Conservation (phyloP, 2,888 invertebrate genomes). For the Pilophorus perplexus region DNA sequence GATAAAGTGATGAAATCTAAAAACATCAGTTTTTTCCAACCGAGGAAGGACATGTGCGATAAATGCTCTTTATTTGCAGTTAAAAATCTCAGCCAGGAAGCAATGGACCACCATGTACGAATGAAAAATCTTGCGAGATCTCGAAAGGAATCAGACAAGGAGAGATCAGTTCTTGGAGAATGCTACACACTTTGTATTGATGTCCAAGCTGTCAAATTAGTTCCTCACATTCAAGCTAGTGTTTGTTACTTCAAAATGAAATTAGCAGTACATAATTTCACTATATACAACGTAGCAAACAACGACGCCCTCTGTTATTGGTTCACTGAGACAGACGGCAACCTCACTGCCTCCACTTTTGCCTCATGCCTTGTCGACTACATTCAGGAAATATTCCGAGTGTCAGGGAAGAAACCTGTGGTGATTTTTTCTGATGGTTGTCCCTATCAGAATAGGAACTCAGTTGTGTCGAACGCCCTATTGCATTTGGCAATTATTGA, state of each 20-base stretch:
- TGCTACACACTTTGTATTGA: constrained; percentile 20
- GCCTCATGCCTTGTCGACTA: constrained; percentile 3
- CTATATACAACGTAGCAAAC: constrained; percentile 19
- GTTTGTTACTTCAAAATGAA: constrained; percentile 11
- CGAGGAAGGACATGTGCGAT: constrained; percentile 14
- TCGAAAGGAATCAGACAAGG: constrained; percentile 32
- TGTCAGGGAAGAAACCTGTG: constrained; percentile 2
- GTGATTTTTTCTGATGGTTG: constrained; percentile 20
- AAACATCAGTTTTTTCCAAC: constrained; percentile 3
- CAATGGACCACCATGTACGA: constrained; percentile 19
- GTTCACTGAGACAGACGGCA: constrained; percentile 16
- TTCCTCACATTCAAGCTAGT: constrained; percentile 16
- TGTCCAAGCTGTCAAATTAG: constrained; percentile 21
- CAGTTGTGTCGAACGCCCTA: constrained; percentile 16
- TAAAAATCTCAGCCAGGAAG: constrained; percentile 18
- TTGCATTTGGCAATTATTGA: constrained; percentile 13
- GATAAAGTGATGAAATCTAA: constrained; percentile 3
- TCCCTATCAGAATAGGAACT: constrained; percentile 10
- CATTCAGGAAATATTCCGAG: constrained; percentile 3
- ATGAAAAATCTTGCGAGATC: constrained; percentile 13
- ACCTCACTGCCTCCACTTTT: constrained; percentile 24
- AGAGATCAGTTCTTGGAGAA: constrained; percentile 13
- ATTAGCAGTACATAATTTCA: constrained; percentile 18
- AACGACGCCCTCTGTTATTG: constrained; percentile 17
- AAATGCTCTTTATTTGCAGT: constrained; percentile 13